Base-by-base conservation (phyloP, 2,113 vertebrate species). In the Microcebus jonahi region DNA sequence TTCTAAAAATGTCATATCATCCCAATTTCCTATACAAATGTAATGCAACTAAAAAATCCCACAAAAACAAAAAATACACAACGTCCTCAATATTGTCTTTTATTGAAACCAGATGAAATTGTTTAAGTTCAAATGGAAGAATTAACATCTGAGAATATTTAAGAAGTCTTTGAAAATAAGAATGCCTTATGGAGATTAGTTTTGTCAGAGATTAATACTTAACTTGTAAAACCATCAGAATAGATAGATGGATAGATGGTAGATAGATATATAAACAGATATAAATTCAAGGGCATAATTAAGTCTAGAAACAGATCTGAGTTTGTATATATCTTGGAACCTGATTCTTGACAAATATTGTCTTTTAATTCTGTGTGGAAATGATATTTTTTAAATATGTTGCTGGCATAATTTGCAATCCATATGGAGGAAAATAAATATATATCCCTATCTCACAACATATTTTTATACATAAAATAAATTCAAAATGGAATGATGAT, bases 101-200 rank as follows among this genome's bases (percentile, higher is more conserved):
- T 68, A 31, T 68, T 91, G 50, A 91, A 94, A 76, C 53, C 9
- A 85, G 15, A 85, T 85, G 27, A 93, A 84, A 80, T 61, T 34
- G 8, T 76, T 86, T 71, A 59, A 88, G 21, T 87, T 95, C 45
- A 42, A 88, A 34, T 88, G 31, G 57, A 91, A 95, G n/a, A 88
- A 88, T 61, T 45, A 79, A 79, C 39, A 5, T 14, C 20, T 50
- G 73, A 55, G 36, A 76, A 86, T 94, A 87, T 71, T 89, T 86
- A 77, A 93, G 48, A 83, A 91, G 50, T 21, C 17, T 90, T 20
- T 87, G 63, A 57, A 71, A 76, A 92, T 85, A 39, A 75, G 50
- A 85, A 48, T 59, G n/a, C 20, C 3, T 90, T 20, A 45, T 61
- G 50, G 63, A 50, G 48, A 82, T 55, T 77, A 80, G 48, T 59